Base-by-base conservation (phyloP, 2,888 invertebrate genomes). In the Diabrotica balteata region DNA sequence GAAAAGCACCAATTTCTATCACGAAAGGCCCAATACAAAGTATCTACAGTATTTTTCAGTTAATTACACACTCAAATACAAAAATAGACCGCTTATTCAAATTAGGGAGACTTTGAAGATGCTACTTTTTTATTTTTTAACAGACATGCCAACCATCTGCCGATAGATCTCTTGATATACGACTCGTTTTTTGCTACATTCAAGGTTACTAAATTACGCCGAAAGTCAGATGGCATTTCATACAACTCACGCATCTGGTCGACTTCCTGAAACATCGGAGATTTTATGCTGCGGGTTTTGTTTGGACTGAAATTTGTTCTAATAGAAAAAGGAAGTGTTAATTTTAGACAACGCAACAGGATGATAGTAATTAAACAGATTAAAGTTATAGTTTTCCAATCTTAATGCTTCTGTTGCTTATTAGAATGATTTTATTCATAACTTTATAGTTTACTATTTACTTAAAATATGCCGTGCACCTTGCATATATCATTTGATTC, bases 151-250 rank as follows among this genome's bases (percentile, higher is more conserved):
- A 52, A 58, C 71, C 71, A 71, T 68, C 71, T 71, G 71, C 61
- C 61, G 44, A 50, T 49, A 62, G 47, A 62, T 63, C 17, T 32
- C 32, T 32, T 32, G 32, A 32, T 32, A 32, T 54, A 22, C 44
- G 61, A 61, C 53, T 53, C 32, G 46, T 70, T 70, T 69, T 72
- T 71, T 64, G 66, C 70, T 32, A 47, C 62, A 64, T 67, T 74
- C 74, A 74, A 67, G 67, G 68, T 67, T 68, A 66, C 67, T 62
- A 67, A 72, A 63, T 61, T 52, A 47, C 46, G 70, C 59, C 66
- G 67, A 70, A 67, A 74, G 72, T 73, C 71, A 71, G 67, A 68
- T 74, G 73, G 66, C 62, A 65, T 63, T 63, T 54, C 45, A 66
- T 61, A 58, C 67, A 65, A 61, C 54, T 58, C 42, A 62, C 59